Percentiles rank a stretch among this genome's conserved stretches.
Evolutionary conservation across 2,888 invertebrate genomes (phyloP).

Genomic region (Philhelius pedissequus): DNA sequence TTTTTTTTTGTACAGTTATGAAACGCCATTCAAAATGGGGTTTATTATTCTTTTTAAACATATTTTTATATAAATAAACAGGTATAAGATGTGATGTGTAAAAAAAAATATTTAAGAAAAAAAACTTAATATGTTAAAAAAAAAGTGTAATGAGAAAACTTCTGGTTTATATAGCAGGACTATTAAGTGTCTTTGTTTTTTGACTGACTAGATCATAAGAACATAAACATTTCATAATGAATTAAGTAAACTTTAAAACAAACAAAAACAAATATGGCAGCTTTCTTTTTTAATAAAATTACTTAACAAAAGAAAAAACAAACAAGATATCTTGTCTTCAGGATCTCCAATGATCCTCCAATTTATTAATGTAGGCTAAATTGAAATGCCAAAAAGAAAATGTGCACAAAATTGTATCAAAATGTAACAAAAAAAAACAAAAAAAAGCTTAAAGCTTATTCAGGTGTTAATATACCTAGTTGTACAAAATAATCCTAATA

Average conservation of each 20-base stretch:
- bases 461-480: neutral
- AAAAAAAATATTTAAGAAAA: neutral
- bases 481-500: neutral
- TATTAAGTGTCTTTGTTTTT: constrained; percentile 23
- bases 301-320: neutral
- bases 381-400: neutral
- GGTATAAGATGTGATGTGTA: constrained; percentile 23
- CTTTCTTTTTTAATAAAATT: no score
- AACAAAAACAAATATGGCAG: neutral
- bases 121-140: constrained; percentile 3
- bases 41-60: constrained; percentile 32
- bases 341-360: neutral
- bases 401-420: constrained; percentile 12
- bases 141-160: constrained; percentile 4
- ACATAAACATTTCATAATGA: constrained; percentile 27
- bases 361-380: neutral
- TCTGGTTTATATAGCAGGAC: constrained; percentile 23
- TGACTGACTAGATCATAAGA: constrained; percentile 31
- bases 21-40: constrained; percentile 68
- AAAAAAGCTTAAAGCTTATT: neutral
- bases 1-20: constrained; percentile 59
- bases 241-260: constrained; percentile 20
- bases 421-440: neutral
- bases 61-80: constrained; percentile 54
- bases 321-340: neutral